Evolutionary conservation across 2,113 vertebrate species (phyloP).

Genomic region (Procapra przewalskii): DNA sequence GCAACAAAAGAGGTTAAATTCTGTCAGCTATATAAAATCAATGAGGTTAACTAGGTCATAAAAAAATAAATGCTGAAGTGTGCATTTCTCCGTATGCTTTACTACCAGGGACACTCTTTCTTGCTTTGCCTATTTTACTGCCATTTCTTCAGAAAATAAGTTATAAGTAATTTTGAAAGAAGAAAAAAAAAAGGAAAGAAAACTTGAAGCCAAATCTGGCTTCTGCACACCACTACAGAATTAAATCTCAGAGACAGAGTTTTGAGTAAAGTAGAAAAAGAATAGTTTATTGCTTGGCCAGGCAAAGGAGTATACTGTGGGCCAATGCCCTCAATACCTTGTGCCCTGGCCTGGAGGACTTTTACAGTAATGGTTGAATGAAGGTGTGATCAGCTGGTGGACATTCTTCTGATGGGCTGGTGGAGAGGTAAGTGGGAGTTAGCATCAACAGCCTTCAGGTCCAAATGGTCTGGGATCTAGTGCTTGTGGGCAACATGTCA

Average conservation of each 20-base stretch:
- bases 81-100: slow-evolving; percentile 68
- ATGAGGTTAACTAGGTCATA: slow-evolving; percentile 72
- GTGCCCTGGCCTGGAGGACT: neutral
- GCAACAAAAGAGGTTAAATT: slow-evolving; percentile 63
- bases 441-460: neutral
- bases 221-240: neutral
- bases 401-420: neutral
- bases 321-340: neutral
- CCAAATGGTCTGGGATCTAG: neutral
- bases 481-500: neutral
- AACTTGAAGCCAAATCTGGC: neutral
- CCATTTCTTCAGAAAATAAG: slow-evolving; percentile 52
- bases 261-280: neutral
- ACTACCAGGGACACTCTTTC: slow-evolving; percentile 46
- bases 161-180: slow-evolving; percentile 60
- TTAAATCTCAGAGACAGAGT: neutral
- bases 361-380: neutral
- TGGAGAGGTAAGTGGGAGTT: neutral
- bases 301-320: neutral
- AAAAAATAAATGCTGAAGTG: slow-evolving; percentile 73
- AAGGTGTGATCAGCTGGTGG: neutral
- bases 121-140: slow-evolving; percentile 66
- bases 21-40: slow-evolving; percentile 70
- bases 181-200: slow-evolving; percentile 47
- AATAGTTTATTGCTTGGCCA: neutral